Evolutionary conservation across 1,140 invertebrate genomes (phyloP), one percentile per base, ranked within the genome.

Genomic region (Euura saliciscinereae): DNA sequence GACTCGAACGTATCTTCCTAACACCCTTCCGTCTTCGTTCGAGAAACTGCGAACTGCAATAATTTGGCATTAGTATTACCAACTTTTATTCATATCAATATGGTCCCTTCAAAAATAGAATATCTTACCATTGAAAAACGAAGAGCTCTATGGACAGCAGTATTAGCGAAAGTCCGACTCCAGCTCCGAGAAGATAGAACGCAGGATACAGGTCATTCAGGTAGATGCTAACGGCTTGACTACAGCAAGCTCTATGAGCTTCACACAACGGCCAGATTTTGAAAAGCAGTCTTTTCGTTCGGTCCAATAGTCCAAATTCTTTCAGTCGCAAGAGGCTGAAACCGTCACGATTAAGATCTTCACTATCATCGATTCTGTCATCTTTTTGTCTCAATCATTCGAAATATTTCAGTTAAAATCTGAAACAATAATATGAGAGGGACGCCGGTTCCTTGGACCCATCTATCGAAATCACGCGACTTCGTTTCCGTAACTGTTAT

Each of bases 191-290:
- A 11, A 67, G 8, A 42, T 67, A 44, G 10, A 67, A 67, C 11
- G 66, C 66, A n/a, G 66, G 66, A 42, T 67, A 42, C 10, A 67
- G 11, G 66, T 67, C 66, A 10, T 67, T 13, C 44, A 67, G 44
- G 8, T 67, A 42, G 3, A 67, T 67, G 66, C 66, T 67, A 1
- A 67, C 28, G 28, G 44, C 28, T 13, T 44, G 11, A 8, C 28
- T 43, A 1, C 5, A 44, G 42, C 28, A 67, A 67, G 66, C 44
- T 67, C 44, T 42, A 6, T 67, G 28, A 4, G 44, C 11, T 10
- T 44, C 44, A 42, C 66, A 67, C 11, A 44, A 8, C 2, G 28
- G 44, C 66, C 66, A 43, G 11, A 13, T 44, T 10, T 67, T 67
- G 8, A 67, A 67, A 42, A 67, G 5, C 10, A 43, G 11, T 13